Percentiles rank a stretch among this genome's conserved stretches.
These are phyloP conservation scores for Batillaria attramentaria DNA, from an alignment of 1,140 invertebrate genomes.

Conservation along the genomic window DNA sequence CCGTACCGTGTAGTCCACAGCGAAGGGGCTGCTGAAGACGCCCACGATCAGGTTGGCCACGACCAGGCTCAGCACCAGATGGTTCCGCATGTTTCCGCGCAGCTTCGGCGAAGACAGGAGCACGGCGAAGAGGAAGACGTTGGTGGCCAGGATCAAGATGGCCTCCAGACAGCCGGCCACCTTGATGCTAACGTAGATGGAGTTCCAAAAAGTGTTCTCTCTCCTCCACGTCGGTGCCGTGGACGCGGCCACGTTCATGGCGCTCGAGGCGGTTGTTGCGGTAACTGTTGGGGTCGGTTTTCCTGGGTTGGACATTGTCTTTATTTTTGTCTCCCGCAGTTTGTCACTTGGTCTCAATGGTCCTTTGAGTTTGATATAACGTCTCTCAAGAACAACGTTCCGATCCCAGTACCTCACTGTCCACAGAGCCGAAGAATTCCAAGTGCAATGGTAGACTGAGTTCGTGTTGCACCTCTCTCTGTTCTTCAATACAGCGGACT, in stretches of 20 bases:
- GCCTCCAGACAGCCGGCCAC: not conserved
- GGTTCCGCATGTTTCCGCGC: not conserved
- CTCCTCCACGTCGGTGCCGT: no score
- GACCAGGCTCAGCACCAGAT: constrained; percentile 20
- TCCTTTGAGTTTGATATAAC: no score
- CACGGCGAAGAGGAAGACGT: not conserved
- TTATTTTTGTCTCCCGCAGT: not conserved
- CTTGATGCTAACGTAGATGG: not conserved
- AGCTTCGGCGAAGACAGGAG: constrained; percentile 10
- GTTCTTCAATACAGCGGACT: no score
- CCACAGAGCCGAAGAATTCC: no score
- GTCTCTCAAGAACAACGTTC: no score
- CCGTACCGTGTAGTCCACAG: not conserved
- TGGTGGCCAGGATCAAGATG: not conserved
- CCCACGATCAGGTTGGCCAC: constrained; percentile 3
- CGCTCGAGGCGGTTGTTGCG: no score
- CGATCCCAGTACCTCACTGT: no score
- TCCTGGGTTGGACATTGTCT: not conserved
- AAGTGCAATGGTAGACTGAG: no score
- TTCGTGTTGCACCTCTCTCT: no score
- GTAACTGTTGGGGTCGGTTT: not conserved
- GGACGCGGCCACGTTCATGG: no score
- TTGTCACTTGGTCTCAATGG: not conserved
- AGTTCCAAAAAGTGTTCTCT: not conserved
- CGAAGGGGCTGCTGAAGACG: not conserved